Conservation (phyloP, 2,888 invertebrate genomes). For the Ditula angustiorana region DNA sequence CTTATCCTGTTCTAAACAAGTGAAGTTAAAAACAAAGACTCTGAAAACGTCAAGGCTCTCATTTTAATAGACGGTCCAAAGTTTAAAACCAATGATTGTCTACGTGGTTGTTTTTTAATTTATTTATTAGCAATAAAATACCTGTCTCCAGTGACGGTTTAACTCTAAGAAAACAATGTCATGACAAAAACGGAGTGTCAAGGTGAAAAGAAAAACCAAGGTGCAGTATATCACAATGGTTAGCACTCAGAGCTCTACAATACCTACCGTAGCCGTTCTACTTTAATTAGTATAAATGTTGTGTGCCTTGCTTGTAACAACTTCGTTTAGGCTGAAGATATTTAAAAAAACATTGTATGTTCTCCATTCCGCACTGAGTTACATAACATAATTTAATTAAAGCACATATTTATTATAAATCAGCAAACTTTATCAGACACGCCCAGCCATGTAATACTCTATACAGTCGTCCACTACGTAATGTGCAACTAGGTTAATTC, state of each 20-base stretch:
- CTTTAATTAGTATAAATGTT: constrained; percentile 25
- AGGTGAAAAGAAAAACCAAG: constrained; percentile 29
- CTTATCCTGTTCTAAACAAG: no score
- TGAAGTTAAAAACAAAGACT: no score
- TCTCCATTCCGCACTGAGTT: not conserved
- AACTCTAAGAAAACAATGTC: constrained; percentile 19
- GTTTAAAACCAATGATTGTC: no score
- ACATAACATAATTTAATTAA: not conserved
- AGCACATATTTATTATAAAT: not conserved
- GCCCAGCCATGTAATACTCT: not conserved
- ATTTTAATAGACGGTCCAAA: no score
- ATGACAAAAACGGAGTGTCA: constrained; percentile 27
- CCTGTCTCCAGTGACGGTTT: not conserved
- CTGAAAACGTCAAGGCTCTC: no score
- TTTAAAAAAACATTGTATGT: not conserved
- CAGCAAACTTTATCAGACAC: not conserved
- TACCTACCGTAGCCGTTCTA: constrained; percentile 24
- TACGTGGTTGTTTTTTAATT: not conserved
- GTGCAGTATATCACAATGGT: constrained; percentile 31
- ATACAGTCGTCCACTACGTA: constrained; percentile 58
- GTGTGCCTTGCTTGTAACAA: not conserved
- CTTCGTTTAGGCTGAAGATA: not conserved
- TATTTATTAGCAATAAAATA: not conserved
- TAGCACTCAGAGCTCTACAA: constrained; percentile 15
- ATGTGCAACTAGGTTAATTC: constrained; percentile 41